Evolutionary conservation across 2,113 vertebrate species (phyloP), one percentile per base, ranked within the genome.

Genomic region (Xenopus laevis): DNA sequence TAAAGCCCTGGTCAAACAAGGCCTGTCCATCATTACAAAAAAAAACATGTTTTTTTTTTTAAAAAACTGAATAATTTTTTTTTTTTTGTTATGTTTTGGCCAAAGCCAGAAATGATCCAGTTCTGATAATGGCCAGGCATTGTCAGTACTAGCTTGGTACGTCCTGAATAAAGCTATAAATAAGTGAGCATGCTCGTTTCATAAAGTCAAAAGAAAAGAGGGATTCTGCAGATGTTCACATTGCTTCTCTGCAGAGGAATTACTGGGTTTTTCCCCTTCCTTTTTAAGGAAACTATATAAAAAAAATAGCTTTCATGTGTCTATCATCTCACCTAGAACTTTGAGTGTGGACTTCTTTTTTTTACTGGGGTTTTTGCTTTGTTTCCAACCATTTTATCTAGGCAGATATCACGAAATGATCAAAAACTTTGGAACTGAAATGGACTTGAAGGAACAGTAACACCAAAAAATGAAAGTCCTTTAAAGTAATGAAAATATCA

Each of bases 1-100:
- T 68, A 76, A 76, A 62, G 59, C 46, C 66, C 73, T 21, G 13
- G 57, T 63, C 50, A 68, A 17, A 69, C 66, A 76, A 45, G 68
- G 66, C 58, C 40, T 40, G 30, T 52, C 71, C 61, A 12, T 72
- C 33, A 33, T 44, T 65, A 72, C 47, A 72, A 53, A 53, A 55
- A 55, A 55, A 55, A 18, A 55, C 4, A 4, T n/a, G 3, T 16
- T 55, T 55, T 17, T 58, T 18, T 58, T 11, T 60, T 60, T 60
- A 11, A n/a, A n/a, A n/a, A n/a, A 23, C 3, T 60, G 3, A 60
- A 23, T 23, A 23, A 21, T 55, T 55, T 55, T 55, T 55, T n/a
- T 55, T 33, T 33, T 33, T 33, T 4, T 4, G 6, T n/a, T 53
- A 55, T 55, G 53, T 55, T n/a, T 55, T 55, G 53, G 53, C 53